Base-by-base conservation (phyloP, 2,797 vertebrate genomes). In the Pipistrellus pygmaeus region DNA sequence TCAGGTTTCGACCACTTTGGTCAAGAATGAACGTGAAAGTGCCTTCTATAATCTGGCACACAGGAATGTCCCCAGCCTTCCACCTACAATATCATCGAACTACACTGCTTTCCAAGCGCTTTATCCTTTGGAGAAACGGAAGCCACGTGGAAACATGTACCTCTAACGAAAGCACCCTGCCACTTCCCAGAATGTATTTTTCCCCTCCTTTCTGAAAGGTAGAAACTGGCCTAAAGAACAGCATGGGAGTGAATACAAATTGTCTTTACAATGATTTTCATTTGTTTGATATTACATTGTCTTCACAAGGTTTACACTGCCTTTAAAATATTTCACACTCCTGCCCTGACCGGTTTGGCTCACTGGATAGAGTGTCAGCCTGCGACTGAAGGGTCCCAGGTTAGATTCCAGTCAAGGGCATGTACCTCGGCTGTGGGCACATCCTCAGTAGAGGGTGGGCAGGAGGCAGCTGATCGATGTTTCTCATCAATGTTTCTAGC, bases 21-120 rank as follows among this genome's bases (percentile, higher is more conserved):
- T 92, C 66, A 90, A 84, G 44, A 71, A 90, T 69, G 48, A 90
- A 93, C 92, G 51, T 27, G n/a, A 92, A 93, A 92, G 78, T 23
- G 23, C 35, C 35, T 77, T 35, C 76, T 86, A 57, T 60, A 77
- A n/a, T 44, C 23, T 27, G 48, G 64, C 75, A 77, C 57, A 84
- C 41, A 83, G 78, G 69, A 80, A n/a, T 32, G 30, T 44, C 57
- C 68, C 30, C 7, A 30, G 23, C 11, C 80, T 62, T 92, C 85
- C 87, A 78, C 0, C 2, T 6, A 13, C 0, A 0, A 62, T 20
- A 66, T 84, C 82, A 72, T 1, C 84, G 23, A 88, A 27, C 13
- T 30, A 12, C 2, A 51, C 20, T 57, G 51, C 51, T 88, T 88
- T 48, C 77, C 4, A 60, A 53, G 3, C 2, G 23, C 73, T 53